Evolutionary conservation across 2,888 invertebrate species (phyloP), one percentile per base, ranked within the genome.

Genomic region (Drosophila hamatofila): DNA sequence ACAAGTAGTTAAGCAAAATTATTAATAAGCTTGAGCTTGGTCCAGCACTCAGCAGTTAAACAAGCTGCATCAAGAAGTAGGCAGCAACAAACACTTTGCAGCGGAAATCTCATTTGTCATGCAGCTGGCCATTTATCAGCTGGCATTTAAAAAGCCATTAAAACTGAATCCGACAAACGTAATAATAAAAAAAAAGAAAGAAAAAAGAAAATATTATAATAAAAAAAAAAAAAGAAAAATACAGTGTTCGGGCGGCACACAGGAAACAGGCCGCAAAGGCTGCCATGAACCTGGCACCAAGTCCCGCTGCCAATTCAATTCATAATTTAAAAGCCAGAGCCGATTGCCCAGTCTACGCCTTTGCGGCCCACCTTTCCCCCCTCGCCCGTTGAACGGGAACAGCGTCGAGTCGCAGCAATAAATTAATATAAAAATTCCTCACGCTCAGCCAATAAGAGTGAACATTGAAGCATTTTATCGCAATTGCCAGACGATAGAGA

Each of bases 381-480:
- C 39, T 23, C 2, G 7, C 14, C 41, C 18, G 16, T 33, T 16
- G 52, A 44, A 55, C 60, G 58, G 59, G 44, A 44, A 64, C 65
- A 51, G 51, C 51, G 52, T 9, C 37, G 77, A 70, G 76, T 72
- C 74, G 75, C 68, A 76, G 83, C 81, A 83, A 88, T 89, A 89
- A 89, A 89, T 89, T 89, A 89, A 90, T 90, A 89, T 85, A 88
- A 88, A 88, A 91, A 91, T 91, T 91, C 90, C 84, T 91, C 90
- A 90, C 90, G 91, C 90, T 90, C 87, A 90, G 90, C 85, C 91
- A 91, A 91, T 87, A 88, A 87, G 83, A 80, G 77, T 60, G 82
- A 84, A 84, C 83, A 87, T 75, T 86, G 81, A 87, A 86, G 84
- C 80, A 84, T 86, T 87, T 88, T 85, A 88, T 86, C 86, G 83